Base-by-base conservation (phyloP, 2,888 invertebrate genomes). In the Bedellia somnulentella region DNA sequence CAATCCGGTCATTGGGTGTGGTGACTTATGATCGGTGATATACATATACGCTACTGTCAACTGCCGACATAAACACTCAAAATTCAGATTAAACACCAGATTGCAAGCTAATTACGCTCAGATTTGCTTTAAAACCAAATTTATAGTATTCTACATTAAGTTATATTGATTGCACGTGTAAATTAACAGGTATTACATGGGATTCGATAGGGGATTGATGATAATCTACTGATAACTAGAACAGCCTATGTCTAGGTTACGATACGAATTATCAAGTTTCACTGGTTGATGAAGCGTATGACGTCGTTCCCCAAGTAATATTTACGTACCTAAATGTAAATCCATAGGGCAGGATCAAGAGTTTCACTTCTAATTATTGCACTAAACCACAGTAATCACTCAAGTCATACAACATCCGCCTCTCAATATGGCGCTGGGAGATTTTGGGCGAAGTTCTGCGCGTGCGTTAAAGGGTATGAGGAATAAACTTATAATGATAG, bases 41-140 rank as follows among this genome's bases (percentile, higher is more conserved):
- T 79, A 80, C 73, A 77, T 78, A 76, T 77, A 78, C 77, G 77
- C 76, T 79, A 67, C 79, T 78, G 79, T 78, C 80, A 79, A 79
- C 79, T 79, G 75, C 70, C 71, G 76, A 76, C 71, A 75, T 76
- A 76, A 78, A 80, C 78, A 77, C 71, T 75, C 73, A 63, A 70
- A 71, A 73, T 76, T 73, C 18, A 68, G 70, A 70, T 75, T 78
- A 67, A 77, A 80, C 78, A 80, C 75, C 75, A 76, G 64, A 67
- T 68, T 59, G 57, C 64, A 71, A 66, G 73, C 71, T 73, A 67
- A 73, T 66, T 61, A 70, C 77, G 67, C 71, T 70, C 81, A 84
- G 86, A 85, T 84, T 79, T 78, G 81, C 86, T 86, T 86, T 78
- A 77, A 78, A 85, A 86, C 86, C 82, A 80, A 83, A 85, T 86